Evolutionary conservation across 2,113 vertebrate species (phyloP), one percentile per base, ranked within the genome.

Genomic region (Chionomys nivalis): DNA sequence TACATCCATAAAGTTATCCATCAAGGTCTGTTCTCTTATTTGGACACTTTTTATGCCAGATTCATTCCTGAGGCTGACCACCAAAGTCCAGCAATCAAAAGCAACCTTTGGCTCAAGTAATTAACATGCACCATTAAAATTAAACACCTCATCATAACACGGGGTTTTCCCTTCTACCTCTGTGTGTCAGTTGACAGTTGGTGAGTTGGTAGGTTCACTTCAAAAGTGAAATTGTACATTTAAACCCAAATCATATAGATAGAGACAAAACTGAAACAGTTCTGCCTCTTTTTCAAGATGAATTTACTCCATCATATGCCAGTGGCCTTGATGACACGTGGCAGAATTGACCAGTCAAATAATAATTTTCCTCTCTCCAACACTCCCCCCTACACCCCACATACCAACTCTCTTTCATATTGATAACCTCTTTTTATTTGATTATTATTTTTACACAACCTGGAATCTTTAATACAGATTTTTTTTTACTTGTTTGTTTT

Each of bases 151-250:
- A 58, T 58, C 55, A 1, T 58, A 58, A 58, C 17, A 6, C 17
- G 17, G 55, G 55, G 55, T 19, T 58, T 58, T 58, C 55, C 17
- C 17, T 58, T 58, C 4, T 58, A 58, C 58, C 58, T 58, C 19
- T 98, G 98, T 49, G 95, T 98, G 77, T 99, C 99, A 91, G 96
- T 92, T 77, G 95, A 96, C 94, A 99, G 98, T 55, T 99, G 99
- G 98, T 99, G 98, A 99, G 97, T 98, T 95, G 98, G 99, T 99
- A 98, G 97, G 98, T 98, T 98, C 28, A 78, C 13, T 31, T 19
- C 14, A 16, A 61, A 31, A 28, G 4, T 55, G 28, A 63, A 83
- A 42, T 83, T n/a, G 39, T 26, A 83, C 52, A 87, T 90, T 81
- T n/a, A 81, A 47, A 52, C 26, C 44, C 36, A 52, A 66, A 66